Percentiles rank a stretch among this genome's conserved stretches.
Conservation (phyloP, 2,797 vertebrate species). For the Periparus ater region DNA sequence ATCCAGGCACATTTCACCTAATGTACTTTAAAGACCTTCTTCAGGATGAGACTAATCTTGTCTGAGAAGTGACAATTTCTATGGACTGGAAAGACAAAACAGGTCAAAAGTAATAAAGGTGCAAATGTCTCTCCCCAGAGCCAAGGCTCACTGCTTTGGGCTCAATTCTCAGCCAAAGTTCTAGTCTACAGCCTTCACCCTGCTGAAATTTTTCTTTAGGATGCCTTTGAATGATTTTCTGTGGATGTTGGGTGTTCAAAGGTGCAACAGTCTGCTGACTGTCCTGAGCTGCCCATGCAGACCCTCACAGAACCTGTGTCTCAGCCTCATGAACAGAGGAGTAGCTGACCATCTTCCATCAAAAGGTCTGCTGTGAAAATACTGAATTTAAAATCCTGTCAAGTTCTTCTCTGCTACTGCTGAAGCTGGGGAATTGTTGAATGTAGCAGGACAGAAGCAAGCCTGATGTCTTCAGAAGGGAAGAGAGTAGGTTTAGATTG, state of each 20-base stretch:
- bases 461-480: neutral
- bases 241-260: neutral
- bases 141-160: neutral
- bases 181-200: neutral
- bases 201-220: neutral
- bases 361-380: neutral
- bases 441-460: neutral
- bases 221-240: neutral
- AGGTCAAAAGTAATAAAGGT: neutral
- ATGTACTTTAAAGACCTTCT: neutral
- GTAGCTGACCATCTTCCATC: neutral
- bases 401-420: neutral
- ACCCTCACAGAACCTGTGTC: neutral
- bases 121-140: neutral
- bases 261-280: neutral
- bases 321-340: neutral
- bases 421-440: neutral
- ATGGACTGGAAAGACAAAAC: neutral
- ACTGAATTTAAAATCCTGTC: neutral
- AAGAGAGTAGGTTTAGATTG: neutral
- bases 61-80: neutral
- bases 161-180: neutral
- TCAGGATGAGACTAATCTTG: neutral
- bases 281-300: neutral
- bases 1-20: neutral